Evolutionary conservation across 2,888 invertebrate species (phyloP).

Genomic region (Monoplex corrugatus): DNA sequence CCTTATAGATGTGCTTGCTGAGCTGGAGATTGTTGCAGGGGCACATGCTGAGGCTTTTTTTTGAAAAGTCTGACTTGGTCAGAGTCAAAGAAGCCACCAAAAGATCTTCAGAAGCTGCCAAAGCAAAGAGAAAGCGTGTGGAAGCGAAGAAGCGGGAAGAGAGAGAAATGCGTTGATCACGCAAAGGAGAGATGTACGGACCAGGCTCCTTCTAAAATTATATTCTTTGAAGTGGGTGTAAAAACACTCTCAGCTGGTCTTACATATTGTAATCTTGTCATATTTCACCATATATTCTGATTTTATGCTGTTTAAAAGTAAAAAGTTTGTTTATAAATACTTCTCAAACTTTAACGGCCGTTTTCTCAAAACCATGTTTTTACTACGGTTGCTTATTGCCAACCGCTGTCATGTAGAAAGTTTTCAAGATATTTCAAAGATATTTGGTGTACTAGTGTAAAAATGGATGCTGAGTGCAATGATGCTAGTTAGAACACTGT

Average conservation of each 20-base stretch:
- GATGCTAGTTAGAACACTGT: no score
- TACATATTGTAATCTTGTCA: neutral
- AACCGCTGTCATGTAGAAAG: no score
- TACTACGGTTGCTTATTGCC: no score
- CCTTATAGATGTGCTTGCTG: constrained; percentile 7
- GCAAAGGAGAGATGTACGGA: neutral
- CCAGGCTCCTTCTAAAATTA: neutral
- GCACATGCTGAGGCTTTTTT: neutral
- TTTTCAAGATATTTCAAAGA: no score
- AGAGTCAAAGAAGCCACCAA: constrained; percentile 29
- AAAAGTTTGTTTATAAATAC: neutral
- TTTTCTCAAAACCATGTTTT: neutral
- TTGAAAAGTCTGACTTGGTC: neutral
- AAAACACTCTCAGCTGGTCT: no score
- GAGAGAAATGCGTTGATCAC: neutral
- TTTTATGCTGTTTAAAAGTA: neutral
- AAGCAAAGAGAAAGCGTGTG: neutral
- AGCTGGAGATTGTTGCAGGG: neutral
- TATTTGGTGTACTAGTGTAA: no score
- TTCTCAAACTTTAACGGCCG: neutral
- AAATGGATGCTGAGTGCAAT: no score
- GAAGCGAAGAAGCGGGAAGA: neutral
- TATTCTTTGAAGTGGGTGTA: neutral
- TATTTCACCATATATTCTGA: neutral
- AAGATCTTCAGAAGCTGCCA: neutral